Evolutionary conservation across 1,140 invertebrate species (phyloP), one percentile per base, ranked within the genome.

Genomic region (Drosophila seguyi): DNA sequence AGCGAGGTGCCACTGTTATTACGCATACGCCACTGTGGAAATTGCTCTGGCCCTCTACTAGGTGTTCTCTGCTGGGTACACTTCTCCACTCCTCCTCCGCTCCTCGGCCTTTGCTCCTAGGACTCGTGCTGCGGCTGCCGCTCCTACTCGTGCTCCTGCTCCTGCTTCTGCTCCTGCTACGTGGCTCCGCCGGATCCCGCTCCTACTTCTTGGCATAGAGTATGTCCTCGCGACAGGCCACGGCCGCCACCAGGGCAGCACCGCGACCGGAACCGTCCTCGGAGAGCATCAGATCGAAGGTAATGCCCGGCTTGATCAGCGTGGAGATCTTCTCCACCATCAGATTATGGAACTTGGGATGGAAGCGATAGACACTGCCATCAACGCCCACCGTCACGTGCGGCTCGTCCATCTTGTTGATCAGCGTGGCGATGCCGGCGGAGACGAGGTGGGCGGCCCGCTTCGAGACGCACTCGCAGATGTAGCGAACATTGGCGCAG

Each of bases 231-330:
- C 91, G 82, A 66, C 91, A 92, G 34, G 98, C 98, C 22, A 99
- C 98, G 13, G 99, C 98, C 18, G 99, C 99, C 3, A 99, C 98
- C 13, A 99, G 93, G 59, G 99, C 99, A 34, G 99, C 99, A 39
- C 99, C 99, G 90, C 99, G 96, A 13, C 99, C 99, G 92, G 98
- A 99, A 20, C 99, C 99, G 92, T 99, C 99, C 93, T 99, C 98
- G 4, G 98, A 99, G 59, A 99, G 93, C 98, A 99, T 99, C 81
- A 99, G 93, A 91, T 99, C 97, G 93, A 99, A 99, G 96, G 98
- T 95, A 55, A 95, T 93, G 61, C 94, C 94, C 5, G 95, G 95
- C 68, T 91, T 92, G 8, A 97, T 95, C 27, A 99, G 94, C 92
- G 98, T 94, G 50, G 94, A 93, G 80, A 99, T 99, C 94, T 98